Evolutionary conservation across 2,113 vertebrate genomes (phyloP).

Genomic region (Rattus norvegicus): GRCr8 NC_086022.1:47297001-47297500

Average conservation of each 20-base stretch:
- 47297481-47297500: neutral
- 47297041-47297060: neutral
- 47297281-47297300: neutral
- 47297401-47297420: neutral
- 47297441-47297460: neutral
- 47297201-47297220: neutral
- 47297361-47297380: neutral
- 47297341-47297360: neutral
- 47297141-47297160: neutral
- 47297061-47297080: constrained; percentile 45
- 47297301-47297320: neutral
- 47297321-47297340: neutral
- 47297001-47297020: neutral
- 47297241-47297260: neutral
- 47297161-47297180: constrained; percentile 30
- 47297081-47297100: neutral
- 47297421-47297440: too few species aligned
- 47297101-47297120: neutral
- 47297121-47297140: neutral
- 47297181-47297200: neutral
- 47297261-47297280: neutral
- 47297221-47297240: neutral
- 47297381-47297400: neutral
- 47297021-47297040: neutral
- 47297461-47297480: neutral